These are phyloP conservation scores for Gallinago undulata DNA, from an alignment of 2,113 vertebrate genomes.

Conservation along the genomic window DNA sequence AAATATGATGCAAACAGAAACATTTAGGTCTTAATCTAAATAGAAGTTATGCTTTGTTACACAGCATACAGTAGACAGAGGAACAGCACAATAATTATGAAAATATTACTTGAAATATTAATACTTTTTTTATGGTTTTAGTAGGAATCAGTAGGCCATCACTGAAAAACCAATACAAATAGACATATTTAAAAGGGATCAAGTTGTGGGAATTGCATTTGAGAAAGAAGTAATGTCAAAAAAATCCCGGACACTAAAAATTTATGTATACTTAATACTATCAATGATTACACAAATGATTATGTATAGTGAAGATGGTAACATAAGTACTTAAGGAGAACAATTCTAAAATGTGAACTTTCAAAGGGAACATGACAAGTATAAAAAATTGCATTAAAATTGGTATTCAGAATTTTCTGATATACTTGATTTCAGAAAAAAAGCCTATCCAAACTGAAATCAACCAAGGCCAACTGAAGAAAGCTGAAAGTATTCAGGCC, in stretches of 20 bases:
- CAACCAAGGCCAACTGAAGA: not conserved
- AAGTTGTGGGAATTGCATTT: not conserved
- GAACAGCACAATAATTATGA: not conserved
- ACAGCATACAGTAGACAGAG: not conserved
- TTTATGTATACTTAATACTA: not conserved
- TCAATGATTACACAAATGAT: not conserved
- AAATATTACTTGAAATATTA: not conserved
- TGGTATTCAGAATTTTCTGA: not conserved
- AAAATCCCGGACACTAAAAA: not conserved
- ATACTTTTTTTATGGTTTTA: not conserved
- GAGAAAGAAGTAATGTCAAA: not conserved
- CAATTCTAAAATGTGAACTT: not conserved
- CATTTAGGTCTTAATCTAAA: not conserved
- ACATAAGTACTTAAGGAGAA: not conserved
- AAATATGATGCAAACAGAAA: not conserved
- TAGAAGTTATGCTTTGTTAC: not conserved
- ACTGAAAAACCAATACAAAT: not conserved
- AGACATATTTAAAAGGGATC: not conserved
- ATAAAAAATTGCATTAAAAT: not conserved
- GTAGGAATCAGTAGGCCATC: not conserved
- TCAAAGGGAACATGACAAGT: not conserved
- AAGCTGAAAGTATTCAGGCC: not conserved
- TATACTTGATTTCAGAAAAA: not conserved
- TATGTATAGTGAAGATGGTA: not conserved
- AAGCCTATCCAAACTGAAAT: not conserved